Evolutionary conservation across 2,113 vertebrate species (phyloP).

Genomic region (Acrocephalus kingi): DNA sequence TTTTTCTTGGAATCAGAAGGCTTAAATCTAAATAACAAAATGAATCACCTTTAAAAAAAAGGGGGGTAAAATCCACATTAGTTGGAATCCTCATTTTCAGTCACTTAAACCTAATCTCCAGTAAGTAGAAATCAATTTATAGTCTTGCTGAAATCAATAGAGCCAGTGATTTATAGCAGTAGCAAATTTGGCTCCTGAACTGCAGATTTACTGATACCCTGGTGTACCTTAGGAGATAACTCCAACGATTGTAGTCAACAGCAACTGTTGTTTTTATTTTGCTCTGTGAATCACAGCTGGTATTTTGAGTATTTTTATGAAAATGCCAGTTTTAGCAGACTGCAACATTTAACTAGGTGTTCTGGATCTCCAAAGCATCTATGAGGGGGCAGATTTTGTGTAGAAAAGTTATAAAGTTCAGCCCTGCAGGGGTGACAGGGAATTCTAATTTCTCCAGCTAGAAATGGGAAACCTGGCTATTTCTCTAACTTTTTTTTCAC

Average conservation of each 20-base stretch:
- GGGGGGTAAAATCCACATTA: neutral
- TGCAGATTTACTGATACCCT: neutral
- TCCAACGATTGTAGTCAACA: neutral
- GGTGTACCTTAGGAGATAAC: neutral
- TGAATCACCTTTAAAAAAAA: neutral
- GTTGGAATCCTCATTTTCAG: slow-evolving; percentile 40
- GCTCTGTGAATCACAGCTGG: neutral
- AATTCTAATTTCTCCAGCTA: neutral
- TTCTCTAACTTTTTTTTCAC: neutral
- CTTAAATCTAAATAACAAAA: slow-evolving; percentile 25
- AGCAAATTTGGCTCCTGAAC: slow-evolving; percentile 5
- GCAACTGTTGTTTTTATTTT: slow-evolving; percentile 16
- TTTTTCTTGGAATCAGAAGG: slow-evolving; percentile 30
- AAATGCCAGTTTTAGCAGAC: neutral
- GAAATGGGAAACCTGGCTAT: neutral
- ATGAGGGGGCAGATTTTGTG: neutral
- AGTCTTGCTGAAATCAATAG: slow-evolving; percentile 17
- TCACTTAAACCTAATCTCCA: slow-evolving; percentile 34
- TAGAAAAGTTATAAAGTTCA: neutral
- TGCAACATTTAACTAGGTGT: neutral
- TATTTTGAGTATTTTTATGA: neutral
- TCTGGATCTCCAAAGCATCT: neutral
- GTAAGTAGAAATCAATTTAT: slow-evolving; percentile 43
- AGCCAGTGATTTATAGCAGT: neutral
- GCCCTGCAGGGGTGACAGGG: neutral